Evolutionary conservation across 2,797 vertebrate genomes (phyloP).

Genomic region (Chelon labrosus): DNA sequence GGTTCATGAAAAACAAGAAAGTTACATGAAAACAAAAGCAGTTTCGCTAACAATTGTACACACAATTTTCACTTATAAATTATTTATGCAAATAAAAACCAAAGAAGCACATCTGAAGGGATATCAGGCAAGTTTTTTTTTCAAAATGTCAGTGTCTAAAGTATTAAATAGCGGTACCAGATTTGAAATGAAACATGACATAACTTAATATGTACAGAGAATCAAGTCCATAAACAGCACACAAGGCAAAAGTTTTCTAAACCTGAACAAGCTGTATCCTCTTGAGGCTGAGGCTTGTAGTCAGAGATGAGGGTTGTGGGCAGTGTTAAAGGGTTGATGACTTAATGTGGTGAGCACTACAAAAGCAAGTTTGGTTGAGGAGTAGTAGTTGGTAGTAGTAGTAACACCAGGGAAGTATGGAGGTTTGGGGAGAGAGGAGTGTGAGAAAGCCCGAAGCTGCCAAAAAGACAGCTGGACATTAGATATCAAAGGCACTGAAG

Average conservation of each 20-base stretch:
- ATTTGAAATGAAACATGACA: slow-evolving; percentile 64
- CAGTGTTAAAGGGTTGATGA: slow-evolving; percentile 76
- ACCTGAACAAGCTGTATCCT: slow-evolving; percentile 68
- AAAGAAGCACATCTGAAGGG: slow-evolving; percentile 52
- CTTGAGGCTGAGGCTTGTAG: slow-evolving; percentile 65
- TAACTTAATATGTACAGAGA: slow-evolving; percentile 77
- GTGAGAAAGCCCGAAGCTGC: slow-evolving; percentile 76
- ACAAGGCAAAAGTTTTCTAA: slow-evolving; percentile 60
- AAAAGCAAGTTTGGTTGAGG: slow-evolving; percentile 74
- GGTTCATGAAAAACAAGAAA: slow-evolving; percentile 57
- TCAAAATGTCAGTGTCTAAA: slow-evolving; percentile 31
- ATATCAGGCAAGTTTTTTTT: slow-evolving; percentile 31
- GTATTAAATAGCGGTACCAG: slow-evolving; percentile 72
- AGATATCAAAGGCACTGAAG: slow-evolving; percentile 87
- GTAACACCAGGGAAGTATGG: slow-evolving; percentile 75
- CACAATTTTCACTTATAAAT: slow-evolving; percentile 28
- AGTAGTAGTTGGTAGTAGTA: slow-evolving; percentile 79
- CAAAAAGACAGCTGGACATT: slow-evolving; percentile 69
- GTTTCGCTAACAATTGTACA: slow-evolving; percentile 50
- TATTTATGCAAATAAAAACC: slow-evolving; percentile 59
- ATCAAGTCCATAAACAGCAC: slow-evolving; percentile 55
- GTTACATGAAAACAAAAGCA: slow-evolving; percentile 64
- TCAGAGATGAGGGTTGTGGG: slow-evolving; percentile 62
- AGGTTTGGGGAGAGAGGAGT: slow-evolving; percentile 70
- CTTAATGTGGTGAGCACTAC: slow-evolving; percentile 74